Conservation (phyloP, 2,797 vertebrate species). For the Melanotaenia nigrans region DNA sequence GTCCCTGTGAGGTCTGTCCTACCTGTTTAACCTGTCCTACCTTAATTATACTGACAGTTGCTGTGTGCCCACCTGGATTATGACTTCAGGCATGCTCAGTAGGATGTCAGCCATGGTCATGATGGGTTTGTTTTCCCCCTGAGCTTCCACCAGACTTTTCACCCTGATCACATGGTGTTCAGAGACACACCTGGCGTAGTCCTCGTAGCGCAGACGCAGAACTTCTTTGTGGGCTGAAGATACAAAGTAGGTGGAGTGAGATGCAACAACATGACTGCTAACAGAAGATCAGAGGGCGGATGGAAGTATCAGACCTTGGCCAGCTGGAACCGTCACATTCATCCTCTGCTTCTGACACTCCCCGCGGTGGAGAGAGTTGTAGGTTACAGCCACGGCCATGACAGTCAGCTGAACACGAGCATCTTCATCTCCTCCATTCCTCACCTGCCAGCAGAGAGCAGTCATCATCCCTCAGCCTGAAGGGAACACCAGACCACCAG, state of each 20-base stretch:
- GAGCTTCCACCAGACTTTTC: slow-evolving; percentile 65
- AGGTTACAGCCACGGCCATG: slow-evolving; percentile 71
- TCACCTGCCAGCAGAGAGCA: slow-evolving; percentile 57
- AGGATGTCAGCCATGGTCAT: slow-evolving; percentile 57
- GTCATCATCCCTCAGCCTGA: neutral
- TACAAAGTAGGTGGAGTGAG: neutral
- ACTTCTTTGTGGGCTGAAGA: slow-evolving; percentile 79
- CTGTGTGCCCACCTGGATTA: neutral
- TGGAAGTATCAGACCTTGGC: slow-evolving; percentile 58
- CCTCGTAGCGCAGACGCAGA: slow-evolving; percentile 77
- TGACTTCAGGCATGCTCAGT: too few relatives aligned
- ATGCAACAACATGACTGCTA: neutral
- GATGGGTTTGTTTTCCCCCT: slow-evolving; percentile 58
- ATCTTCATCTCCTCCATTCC: slow-evolving; percentile 69
- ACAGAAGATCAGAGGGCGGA: neutral
- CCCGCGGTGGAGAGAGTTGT: slow-evolving; percentile 74
- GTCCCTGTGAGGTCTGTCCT: too few relatives aligned
- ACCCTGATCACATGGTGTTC: slow-evolving; percentile 80
- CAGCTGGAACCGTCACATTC: slow-evolving; percentile 69
- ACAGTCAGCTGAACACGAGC: slow-evolving; percentile 70
- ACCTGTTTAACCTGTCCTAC: too few relatives aligned
- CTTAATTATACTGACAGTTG: too few relatives aligned
- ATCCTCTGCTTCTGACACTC: slow-evolving; percentile 70
- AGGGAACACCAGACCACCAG: neutral
- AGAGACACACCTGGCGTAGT: slow-evolving; percentile 62